Conservation (phyloP, 2,888 invertebrate genomes). For the Epistrophe grossulariae region DNA sequence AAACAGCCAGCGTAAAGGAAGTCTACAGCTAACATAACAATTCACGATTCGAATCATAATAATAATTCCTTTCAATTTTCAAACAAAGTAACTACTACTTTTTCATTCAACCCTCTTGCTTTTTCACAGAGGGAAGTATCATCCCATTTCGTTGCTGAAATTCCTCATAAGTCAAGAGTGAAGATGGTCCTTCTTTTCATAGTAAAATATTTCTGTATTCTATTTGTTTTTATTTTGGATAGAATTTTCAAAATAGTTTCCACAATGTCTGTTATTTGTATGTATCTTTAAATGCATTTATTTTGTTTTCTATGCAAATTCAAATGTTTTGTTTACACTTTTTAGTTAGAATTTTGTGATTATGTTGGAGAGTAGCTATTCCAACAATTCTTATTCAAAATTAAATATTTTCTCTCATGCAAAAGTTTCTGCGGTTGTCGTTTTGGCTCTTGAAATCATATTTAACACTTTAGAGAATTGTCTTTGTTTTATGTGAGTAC, state of each 20-base stretch:
- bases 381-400: conserved; percentile 65
- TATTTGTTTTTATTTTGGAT: conserved; percentile 11
- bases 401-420: conserved; percentile 15
- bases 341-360: conserved; percentile 17
- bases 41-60: conserved; percentile 13
- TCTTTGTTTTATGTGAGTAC: neutral
- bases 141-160: conserved; percentile 19
- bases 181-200: conserved; percentile 35
- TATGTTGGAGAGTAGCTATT: conserved; percentile 44
- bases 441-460: neutral
- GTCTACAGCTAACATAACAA: neutral
- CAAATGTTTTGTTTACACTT: conserved; percentile 15
- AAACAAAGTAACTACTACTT: conserved; percentile 18
- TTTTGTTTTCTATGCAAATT: conserved; percentile 21
- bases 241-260: conserved; percentile 49
- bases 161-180: conserved; percentile 52
- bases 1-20: neutral
- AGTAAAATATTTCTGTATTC: neutral
- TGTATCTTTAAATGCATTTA: conserved; percentile 37
- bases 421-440: conserved; percentile 2
- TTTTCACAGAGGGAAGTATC: neutral
- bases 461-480: neutral
- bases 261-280: conserved; percentile 26
- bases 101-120: neutral
- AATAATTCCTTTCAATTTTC: neutral